Evolutionary conservation across 2,888 invertebrate genomes (phyloP).

Genomic region (Lacanobia wlatinum): DNA sequence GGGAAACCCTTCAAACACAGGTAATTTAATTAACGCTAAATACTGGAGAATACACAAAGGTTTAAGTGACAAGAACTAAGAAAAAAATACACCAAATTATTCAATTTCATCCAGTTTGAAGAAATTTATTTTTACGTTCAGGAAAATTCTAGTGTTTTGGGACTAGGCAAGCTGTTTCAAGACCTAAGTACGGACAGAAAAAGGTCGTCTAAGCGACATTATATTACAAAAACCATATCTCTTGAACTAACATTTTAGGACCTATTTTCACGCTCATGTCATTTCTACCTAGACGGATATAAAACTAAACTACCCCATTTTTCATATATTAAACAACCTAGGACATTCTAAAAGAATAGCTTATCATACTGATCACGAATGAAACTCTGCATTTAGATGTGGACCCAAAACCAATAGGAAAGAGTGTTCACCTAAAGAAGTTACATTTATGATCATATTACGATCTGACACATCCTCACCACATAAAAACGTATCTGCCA

Average conservation of each 20-base stretch:
- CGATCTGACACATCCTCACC: slow-evolving; percentile 12
- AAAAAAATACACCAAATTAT: not conserved
- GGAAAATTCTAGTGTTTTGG: slow-evolving; percentile 12
- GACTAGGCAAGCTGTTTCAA: slow-evolving; percentile 28
- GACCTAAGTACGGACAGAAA: slow-evolving; percentile 38
- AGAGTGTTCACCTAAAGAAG: not conserved
- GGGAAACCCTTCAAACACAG: not conserved
- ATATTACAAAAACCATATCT: slow-evolving; percentile 27
- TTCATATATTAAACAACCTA: too few relatives aligned
- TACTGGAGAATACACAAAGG: not conserved
- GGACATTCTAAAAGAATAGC: too few relatives aligned
- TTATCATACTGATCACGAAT: too few relatives aligned
- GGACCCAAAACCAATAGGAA: not conserved
- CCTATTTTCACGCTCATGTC: not conserved
- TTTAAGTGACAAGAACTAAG: not conserved
- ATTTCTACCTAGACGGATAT: slow-evolving; percentile 4
- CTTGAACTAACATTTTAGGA: slow-evolving; percentile 1
- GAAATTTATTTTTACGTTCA: not conserved
- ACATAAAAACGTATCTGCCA: slow-evolving; percentile 4
- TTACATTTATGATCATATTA: not conserved
- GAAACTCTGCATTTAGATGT: not conserved
- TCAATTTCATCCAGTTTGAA: not conserved
- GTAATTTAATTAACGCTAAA: not conserved
- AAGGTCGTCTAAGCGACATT: slow-evolving; percentile 37
- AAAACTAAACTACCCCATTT: not conserved